phyloP scores from a whole-genome alignment of 2,113 vertebrate species.

The Plestiodon gilberti region DNA sequence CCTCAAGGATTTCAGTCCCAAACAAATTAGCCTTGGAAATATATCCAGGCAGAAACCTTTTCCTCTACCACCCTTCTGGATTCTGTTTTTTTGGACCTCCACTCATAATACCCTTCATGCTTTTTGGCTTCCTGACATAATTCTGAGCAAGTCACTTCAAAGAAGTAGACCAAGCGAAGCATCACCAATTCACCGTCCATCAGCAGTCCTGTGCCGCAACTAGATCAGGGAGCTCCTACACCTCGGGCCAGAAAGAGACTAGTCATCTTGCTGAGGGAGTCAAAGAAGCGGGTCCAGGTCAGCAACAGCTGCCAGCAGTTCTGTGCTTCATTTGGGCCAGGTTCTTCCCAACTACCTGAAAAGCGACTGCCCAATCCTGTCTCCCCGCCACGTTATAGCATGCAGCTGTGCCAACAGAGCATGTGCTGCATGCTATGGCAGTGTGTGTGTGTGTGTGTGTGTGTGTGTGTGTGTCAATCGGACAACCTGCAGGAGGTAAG shows the following conservation, averaged over 20 bases:
- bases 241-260: background rate
- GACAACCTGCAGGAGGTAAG: no score
- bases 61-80: background rate
- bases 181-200: no score
- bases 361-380: no score
- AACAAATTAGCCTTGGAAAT: background rate
- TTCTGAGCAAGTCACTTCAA: background rate
- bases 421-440: no score
- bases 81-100: background rate
- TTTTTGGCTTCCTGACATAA: background rate
- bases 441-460: no score
- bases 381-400: no score
- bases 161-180: background rate
- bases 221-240: background rate
- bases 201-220: background rate
- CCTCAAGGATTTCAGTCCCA: background rate
- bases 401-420: no score
- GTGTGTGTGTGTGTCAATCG: no score
- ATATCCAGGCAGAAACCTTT: background rate
- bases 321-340: background rate
- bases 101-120: background rate
- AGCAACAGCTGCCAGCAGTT: background rate
- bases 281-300: background rate
- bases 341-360: background rate
- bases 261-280: background rate